Conservation (phyloP, 2,797 vertebrate species). For the Epinephelus malabaricus region DNA sequence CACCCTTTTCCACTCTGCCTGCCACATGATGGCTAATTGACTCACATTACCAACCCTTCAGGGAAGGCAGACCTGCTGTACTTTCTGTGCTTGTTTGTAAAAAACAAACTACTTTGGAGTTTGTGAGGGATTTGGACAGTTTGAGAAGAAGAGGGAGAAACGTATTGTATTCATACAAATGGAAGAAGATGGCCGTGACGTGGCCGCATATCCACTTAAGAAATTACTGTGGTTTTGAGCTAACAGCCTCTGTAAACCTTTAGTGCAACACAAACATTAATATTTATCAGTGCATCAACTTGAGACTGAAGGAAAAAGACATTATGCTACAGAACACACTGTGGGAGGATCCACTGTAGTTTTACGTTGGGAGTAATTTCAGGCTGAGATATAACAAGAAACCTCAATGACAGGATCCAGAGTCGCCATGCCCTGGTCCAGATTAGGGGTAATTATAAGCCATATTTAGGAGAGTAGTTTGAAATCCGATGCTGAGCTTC, state of each 20-base stretch:
- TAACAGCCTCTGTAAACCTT: background rate
- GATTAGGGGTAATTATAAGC: slow-evolving; percentile 68
- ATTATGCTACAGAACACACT: background rate
- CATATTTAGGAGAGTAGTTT: slow-evolving; percentile 64
- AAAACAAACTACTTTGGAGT: background rate
- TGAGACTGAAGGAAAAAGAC: background rate
- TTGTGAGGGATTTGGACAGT: background rate
- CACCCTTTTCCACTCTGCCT: slow-evolving; percentile 50
- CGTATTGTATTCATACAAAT: too few species aligned
- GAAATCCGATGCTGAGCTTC: slow-evolving; percentile 46
- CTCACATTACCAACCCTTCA: slow-evolving; percentile 27
- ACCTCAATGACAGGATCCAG: slow-evolving; percentile 75
- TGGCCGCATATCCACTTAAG: background rate
- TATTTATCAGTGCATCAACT: slow-evolving; percentile 8
- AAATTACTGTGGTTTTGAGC: slow-evolving; percentile 12
- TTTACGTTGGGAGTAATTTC: slow-evolving; percentile 71
- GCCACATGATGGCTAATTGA: slow-evolving; percentile 56
- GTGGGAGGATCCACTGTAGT: slow-evolving; percentile 1
- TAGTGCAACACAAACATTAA: background rate
- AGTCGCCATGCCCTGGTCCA: slow-evolving; percentile 56
- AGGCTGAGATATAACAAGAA: slow-evolving; percentile 60
- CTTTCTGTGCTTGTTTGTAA: slow-evolving; percentile 1
- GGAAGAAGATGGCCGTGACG: background rate
- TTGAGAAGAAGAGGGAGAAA: background rate
- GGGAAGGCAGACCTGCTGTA: background rate